Evolutionary conservation across 2,888 invertebrate species (phyloP), one percentile per base, ranked within the genome.

Genomic region (Nomada goodeniana): DNA sequence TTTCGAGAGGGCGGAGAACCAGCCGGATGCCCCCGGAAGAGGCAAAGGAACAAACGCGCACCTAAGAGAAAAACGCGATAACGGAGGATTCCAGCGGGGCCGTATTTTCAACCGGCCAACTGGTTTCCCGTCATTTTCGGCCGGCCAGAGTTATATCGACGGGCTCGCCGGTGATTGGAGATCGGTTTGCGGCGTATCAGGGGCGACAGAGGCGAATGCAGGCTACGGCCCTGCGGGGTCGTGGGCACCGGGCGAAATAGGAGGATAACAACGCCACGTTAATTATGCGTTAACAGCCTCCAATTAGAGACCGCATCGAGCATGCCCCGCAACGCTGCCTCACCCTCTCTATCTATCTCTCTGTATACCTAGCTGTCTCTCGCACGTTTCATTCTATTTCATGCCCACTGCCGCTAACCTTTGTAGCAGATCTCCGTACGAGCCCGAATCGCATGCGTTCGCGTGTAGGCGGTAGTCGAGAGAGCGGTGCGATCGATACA

Each of bases 211-310:
- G 80, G 63, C 81, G 76, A 70, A 61, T 47, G 75, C 55, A 79
- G 73, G 71, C 68, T 29, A 79, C 69, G 70, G 71, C 76, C 52
- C 73, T 68, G 74, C 42, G 57, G 75, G 64, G 70, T 64, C 74
- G 68, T 69, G 80, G 79, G 68, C 74, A 80, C 20, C 65, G 50
- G 79, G 86, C 77, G 86, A 85, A 87, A 85, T 81, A 88, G 81
- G 76, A 73, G 81, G 79, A 90, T 86, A 84, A 84, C 86, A 86
- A 82, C 86, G 85, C 85, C 77, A 76, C 88, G 89, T 91, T 91
- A 92, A 92, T 91, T 91, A 91, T 90, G 90, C 89, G 89, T 91
- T 90, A 91, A 91, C 90, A 91, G 88, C 86, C 89, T 90, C 90
- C 90, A 92, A 91, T 92, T 91, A 90, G 89, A 89, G 87, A 87